Conservation (phyloP, 1,140 invertebrate genomes). For the Asbolus verrucosus region DNA sequence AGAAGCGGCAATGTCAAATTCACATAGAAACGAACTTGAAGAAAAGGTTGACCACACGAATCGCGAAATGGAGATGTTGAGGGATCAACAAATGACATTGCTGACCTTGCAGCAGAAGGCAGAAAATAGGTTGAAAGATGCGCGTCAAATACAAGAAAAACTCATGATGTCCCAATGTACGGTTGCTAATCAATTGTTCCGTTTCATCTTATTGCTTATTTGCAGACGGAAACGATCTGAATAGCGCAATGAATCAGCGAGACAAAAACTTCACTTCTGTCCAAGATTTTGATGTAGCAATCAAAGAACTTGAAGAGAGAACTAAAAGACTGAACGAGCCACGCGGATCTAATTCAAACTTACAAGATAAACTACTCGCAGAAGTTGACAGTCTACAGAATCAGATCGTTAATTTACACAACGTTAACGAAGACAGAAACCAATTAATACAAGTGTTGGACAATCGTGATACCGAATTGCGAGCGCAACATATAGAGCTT, state of each 20-base stretch:
- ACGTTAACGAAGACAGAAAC: conserved; percentile 60
- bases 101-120: conserved; percentile 61
- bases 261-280: conserved; percentile 46
- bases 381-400: conserved; percentile 60
- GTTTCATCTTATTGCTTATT: conserved; percentile 7
- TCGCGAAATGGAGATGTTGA: conserved; percentile 58
- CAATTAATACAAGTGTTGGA: conserved; percentile 61
- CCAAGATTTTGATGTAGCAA: conserved; percentile 54
- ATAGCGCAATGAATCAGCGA: conserved; percentile 5
- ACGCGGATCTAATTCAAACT: conserved; percentile 40
- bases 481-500: conserved; percentile 61
- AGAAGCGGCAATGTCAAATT: conserved; percentile 44
- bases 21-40: conserved; percentile 57
- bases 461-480: conserved; percentile 62
- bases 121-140: conserved; percentile 62
- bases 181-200: too few species aligned
- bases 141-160: conserved; percentile 61
- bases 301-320: conserved; percentile 57
- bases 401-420: conserved; percentile 57
- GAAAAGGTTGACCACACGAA: conserved; percentile 58
- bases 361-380: conserved; percentile 50
- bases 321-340: conserved; percentile 52
- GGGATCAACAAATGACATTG: conserved; percentile 62
- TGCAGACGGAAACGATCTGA: conserved; percentile 14
- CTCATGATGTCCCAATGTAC: conserved; percentile 48